Evolutionary conservation across 2,113 vertebrate species (phyloP).

Genomic region (Triplophysa dalaica): DNA sequence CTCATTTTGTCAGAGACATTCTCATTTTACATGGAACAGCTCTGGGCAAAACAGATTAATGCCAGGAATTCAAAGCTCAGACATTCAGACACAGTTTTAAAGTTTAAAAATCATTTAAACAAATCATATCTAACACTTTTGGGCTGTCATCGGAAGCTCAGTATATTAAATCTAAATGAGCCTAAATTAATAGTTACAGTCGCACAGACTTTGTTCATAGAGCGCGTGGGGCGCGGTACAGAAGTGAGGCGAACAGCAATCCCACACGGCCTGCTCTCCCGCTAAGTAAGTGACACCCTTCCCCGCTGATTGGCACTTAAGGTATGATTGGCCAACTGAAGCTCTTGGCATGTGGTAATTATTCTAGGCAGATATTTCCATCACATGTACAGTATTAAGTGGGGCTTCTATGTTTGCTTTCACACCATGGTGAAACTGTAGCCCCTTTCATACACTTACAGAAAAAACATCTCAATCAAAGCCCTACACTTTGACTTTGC

Average conservation of each 20-base stretch:
- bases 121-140: neutral
- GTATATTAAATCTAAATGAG: conserved; percentile 11
- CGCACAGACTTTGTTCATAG: conserved; percentile 4
- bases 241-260: conserved; percentile 14
- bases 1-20: neutral
- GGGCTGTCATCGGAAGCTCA: neutral
- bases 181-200: neutral
- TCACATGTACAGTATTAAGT: conserved; percentile 49
- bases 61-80: conserved; percentile 4
- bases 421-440: conserved; percentile 18
- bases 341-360: conserved; percentile 51
- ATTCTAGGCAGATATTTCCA: conserved; percentile 53
- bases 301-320: conserved; percentile 37
- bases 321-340: conserved; percentile 54
- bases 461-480: conserved; percentile 30
- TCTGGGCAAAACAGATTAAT: conserved; percentile 2
- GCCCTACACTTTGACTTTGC: conserved; percentile 25
- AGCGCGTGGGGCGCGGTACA: neutral
- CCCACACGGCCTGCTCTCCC: neutral
- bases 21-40: conserved; percentile 3
- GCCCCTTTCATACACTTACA: neutral
- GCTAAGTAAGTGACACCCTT: conserved; percentile 31
- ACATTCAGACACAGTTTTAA: neutral
- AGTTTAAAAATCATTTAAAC: neutral
- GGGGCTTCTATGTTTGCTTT: conserved; percentile 6